Conservation (phyloP, 1,140 invertebrate genomes). For the Muscidifurax raptorellus region DNA sequence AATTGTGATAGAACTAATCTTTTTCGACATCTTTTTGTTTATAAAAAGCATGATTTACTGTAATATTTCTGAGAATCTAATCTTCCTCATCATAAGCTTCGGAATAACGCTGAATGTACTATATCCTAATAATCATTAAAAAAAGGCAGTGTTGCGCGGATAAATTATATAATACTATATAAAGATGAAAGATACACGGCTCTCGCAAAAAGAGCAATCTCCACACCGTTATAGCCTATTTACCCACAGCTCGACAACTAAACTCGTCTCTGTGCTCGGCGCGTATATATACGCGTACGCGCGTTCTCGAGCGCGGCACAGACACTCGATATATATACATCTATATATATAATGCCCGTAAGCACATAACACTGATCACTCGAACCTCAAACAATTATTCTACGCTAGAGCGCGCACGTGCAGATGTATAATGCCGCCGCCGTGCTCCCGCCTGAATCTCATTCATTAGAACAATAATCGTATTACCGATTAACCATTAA, state of each 20-base stretch:
- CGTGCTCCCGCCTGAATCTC: background rate
- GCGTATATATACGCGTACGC: background rate
- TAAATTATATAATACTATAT: background rate
- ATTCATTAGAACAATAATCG: background rate
- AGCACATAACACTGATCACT: conserved; percentile 1
- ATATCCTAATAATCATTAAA: too few relatives aligned
- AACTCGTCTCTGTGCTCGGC: background rate
- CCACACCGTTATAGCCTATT: background rate
- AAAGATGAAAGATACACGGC: background rate
- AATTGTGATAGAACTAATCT: too few relatives aligned
- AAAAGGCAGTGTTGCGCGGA: background rate
- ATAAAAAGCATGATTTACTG: too few relatives aligned
- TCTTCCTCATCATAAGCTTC: too few relatives aligned
- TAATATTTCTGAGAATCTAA: too few relatives aligned
- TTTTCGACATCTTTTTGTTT: too few relatives aligned
- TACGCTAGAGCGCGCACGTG: background rate
- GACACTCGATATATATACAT: background rate
- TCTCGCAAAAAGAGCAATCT: background rate
- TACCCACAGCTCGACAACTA: background rate
- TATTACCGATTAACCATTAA: background rate
- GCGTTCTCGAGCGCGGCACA: too few relatives aligned
- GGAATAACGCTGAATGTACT: too few relatives aligned
- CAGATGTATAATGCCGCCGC: background rate
- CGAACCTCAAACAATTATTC: conserved; percentile 21
- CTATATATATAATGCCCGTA: background rate